Percentiles rank a stretch among this genome's conserved stretches.
Evolutionary conservation across 2,888 invertebrate genomes (phyloP).

Genomic region (Cremastinae sp.): DNA sequence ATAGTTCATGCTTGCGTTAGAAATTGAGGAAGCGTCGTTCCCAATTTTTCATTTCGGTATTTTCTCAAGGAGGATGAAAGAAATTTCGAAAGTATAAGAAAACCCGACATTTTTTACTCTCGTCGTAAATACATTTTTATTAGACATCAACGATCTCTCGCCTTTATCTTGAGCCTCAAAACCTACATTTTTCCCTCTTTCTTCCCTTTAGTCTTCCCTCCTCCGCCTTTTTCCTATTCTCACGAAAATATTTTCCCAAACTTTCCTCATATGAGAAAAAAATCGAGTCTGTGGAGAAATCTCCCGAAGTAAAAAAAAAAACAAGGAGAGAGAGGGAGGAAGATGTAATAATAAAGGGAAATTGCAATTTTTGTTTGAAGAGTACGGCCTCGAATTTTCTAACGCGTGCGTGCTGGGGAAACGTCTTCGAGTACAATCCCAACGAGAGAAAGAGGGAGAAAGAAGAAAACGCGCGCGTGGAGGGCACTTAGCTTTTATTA

Average conservation of each 20-base stretch:
- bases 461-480: constrained; percentile 48
- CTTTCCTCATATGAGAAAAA: constrained; percentile 8
- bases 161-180: constrained; percentile 38
- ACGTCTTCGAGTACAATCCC: constrained; percentile 18
- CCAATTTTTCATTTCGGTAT: not conserved
- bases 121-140: constrained; percentile 55
- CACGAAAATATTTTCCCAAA: constrained; percentile 31
- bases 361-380: constrained; percentile 24
- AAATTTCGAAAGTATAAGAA: constrained; percentile 29
- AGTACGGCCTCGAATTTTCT: constrained; percentile 44
- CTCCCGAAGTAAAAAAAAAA: constrained; percentile 11
- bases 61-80: not conserved
- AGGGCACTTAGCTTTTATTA: constrained; percentile 61
- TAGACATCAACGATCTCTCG: constrained; percentile 46
- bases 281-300: not conserved
- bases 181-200: constrained; percentile 13
- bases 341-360: constrained; percentile 10
- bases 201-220: not conserved
- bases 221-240: constrained; percentile 9
- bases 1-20: not conserved
- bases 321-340: not conserved
- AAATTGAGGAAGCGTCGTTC: not conserved
- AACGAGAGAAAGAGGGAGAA: constrained; percentile 11
- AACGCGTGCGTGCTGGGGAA: constrained; percentile 15
- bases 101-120: constrained; percentile 33